Evolutionary conservation across 2,113 vertebrate species (phyloP), one percentile per base, ranked within the genome.

Genomic region (Rhea pennata): DNA sequence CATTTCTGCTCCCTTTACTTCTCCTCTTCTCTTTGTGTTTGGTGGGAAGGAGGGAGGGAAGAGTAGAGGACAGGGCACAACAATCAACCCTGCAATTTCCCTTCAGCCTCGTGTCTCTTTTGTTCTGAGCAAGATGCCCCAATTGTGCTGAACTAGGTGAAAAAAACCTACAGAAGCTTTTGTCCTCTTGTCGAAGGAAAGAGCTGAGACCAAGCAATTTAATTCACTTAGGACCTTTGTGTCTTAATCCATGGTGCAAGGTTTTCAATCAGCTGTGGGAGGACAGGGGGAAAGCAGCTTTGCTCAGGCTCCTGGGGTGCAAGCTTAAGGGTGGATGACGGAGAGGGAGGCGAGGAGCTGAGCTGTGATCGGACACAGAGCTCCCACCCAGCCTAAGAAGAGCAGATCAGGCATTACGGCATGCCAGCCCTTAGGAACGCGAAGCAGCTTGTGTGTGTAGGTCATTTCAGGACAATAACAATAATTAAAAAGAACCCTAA

Each of bases 141-240:
- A n/a, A 29, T 91, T 93, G 48, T 92, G 71, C 71, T 90, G 62
- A 96, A 83, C 44, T 39, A 36, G 2, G 20, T 87, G 86, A 54
- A 84, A 84, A 87, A 92, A 6, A 11, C 22, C 44, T 39, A 39
- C 1, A 1, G 54, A 62, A 31, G 15, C 36, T 92, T 95, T 91
- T 89, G 92, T 93, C 81, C 71, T 82, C 84, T 91, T 12, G 5
- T 50, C 0, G 3, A 74, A 76, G 14, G 59, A 87, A 95, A 80
- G 12, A 91, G 84, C 84, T 87, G 77, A 94, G 84, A 83, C 27
- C 6, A 4, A 85, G 65, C 65, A 85, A 93, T 95, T 93, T 91
- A 85, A 93, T 92, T 87, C 67, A 80, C 11, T 80, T 88, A 36
- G 59, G 46, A 91, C 42, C 71, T 89, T 80, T 88, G 39, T 87